Evolutionary conservation across 2,888 invertebrate species (phyloP).

Genomic region (Eutolmus rufibarbis): DNA sequence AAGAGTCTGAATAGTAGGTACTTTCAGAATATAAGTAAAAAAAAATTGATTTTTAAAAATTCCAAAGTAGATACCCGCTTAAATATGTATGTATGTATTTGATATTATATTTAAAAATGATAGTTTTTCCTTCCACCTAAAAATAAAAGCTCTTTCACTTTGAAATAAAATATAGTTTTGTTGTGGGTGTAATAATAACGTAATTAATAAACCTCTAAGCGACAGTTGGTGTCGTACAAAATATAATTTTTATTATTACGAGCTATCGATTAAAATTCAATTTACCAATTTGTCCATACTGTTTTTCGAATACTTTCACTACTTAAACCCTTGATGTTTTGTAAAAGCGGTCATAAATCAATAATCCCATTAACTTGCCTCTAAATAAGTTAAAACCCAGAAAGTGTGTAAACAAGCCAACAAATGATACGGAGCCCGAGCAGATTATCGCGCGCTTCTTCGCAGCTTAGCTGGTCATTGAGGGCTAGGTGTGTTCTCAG

Average conservation of each 20-base stretch:
- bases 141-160: too few relatives aligned
- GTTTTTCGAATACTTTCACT: background rate
- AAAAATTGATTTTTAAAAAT: too few relatives aligned
- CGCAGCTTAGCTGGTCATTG: conserved; percentile 10
- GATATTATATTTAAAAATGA: too few relatives aligned
- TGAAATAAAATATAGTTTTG: too few relatives aligned
- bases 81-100: too few relatives aligned
- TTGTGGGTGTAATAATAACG: too few relatives aligned
- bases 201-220: too few relatives aligned
- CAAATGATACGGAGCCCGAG: background rate
- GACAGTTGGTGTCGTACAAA: too few relatives aligned
- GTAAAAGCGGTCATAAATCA: background rate
- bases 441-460: conserved; percentile 2
- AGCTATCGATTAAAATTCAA: background rate
- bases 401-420: conserved; percentile 16
- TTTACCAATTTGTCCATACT: background rate
- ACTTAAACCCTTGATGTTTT: background rate
- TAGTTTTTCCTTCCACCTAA: too few relatives aligned
- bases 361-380: background rate
- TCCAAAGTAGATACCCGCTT: too few relatives aligned
- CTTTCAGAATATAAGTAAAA: too few relatives aligned
- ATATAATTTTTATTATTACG: background rate
- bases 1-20: too few relatives aligned
- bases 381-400: background rate
- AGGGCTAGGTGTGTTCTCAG: conserved; percentile 22